A percentile compares a stretch with the other conserved stretches of the same genome.
Evolutionary conservation across 2,888 invertebrate species (phyloP).

Genomic region (Pegoplata infirma): DNA sequence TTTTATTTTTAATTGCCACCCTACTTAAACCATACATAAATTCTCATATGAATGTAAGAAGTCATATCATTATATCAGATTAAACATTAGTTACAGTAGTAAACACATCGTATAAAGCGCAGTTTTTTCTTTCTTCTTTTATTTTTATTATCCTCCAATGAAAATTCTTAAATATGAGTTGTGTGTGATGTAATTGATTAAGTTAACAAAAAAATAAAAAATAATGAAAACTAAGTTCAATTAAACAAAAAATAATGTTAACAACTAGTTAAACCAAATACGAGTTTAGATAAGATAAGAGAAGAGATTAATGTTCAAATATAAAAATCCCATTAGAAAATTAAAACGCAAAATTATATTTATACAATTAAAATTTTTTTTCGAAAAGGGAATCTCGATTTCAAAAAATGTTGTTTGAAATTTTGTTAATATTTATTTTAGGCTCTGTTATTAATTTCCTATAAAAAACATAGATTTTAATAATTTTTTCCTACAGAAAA

Average conservation of each 20-base stretch:
- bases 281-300: conserved; percentile 28
- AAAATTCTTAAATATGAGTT: conserved; percentile 40
- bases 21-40: neutral
- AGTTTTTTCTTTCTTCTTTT: neutral
- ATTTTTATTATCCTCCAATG: conserved; percentile 12
- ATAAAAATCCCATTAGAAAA: neutral
- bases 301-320: conserved; percentile 23
- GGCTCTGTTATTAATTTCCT: no score
- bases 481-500: no score
- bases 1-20: no score
- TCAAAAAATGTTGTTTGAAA: no score
- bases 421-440: no score
- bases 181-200: conserved; percentile 57
- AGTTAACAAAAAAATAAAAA: conserved; percentile 13
- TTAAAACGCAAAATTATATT: no score
- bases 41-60: conserved; percentile 19
- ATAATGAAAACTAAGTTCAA: conserved; percentile 29
- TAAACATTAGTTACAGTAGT: conserved; percentile 27
- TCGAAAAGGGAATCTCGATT: no score
- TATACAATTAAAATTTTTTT: no score
- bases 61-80: conserved; percentile 43
- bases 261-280: conserved; percentile 48
- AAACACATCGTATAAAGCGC: neutral
- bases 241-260: conserved; percentile 47
- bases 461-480: no score